phyloP scores from a whole-genome alignment of 2,113 vertebrate genomes.

The Alethe castanea region DNA sequence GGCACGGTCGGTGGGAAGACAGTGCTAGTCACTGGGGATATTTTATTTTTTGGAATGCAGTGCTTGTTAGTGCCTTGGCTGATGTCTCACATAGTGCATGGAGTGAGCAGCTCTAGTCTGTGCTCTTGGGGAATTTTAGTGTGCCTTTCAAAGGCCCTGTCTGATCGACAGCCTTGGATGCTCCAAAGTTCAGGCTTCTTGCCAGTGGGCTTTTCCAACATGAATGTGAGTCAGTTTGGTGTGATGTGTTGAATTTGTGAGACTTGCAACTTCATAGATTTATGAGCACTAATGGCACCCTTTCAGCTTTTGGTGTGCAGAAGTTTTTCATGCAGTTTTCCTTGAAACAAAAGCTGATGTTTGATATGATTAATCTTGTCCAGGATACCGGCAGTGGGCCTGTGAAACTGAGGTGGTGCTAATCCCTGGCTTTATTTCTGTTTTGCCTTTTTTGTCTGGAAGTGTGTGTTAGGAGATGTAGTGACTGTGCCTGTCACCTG shows the following conservation, averaged over 20 bases:
- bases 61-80: background rate
- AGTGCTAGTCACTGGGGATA: background rate
- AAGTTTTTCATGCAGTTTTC: background rate
- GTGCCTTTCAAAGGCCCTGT: background rate
- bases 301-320: background rate
- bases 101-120: background rate
- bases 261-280: rapidly evolving
- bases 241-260: background rate
- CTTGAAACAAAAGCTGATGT: background rate
- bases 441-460: background rate
- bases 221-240: background rate
- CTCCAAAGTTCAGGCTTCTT: background rate
- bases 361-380: background rate
- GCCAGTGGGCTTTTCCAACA: background rate
- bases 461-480: background rate
- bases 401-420: background rate
- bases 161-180: background rate
- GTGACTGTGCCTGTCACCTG: background rate
- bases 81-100: rapidly evolving
- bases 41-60: rapidly evolving
- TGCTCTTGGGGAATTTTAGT: rapidly evolving
- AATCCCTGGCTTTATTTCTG: background rate
- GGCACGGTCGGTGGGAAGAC: background rate
- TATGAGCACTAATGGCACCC: background rate
- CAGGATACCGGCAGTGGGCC: background rate